Evolutionary conservation across 2,888 invertebrate genomes (phyloP), one percentile per base, ranked within the genome.

Genomic region (Tridacna crocea): DNA sequence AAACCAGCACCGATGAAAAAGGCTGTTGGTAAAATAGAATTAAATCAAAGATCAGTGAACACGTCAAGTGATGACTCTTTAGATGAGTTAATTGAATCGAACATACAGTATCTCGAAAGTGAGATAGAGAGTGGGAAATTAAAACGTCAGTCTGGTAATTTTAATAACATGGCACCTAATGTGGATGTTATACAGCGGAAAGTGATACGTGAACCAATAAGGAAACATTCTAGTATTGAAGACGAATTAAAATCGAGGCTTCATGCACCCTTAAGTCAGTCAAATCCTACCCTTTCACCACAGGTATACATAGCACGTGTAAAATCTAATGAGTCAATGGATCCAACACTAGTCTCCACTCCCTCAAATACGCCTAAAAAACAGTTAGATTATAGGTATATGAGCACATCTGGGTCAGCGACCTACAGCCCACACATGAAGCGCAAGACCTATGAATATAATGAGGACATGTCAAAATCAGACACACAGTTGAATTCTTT

Each of bases 1-100:
- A 74, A 87, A 72, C 83, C 87, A 13, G 79, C 83, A 13, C 75
- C 78, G 12, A 61, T 88, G n/a, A 88, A 87, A 75, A 87, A 88
- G 66, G 85, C 87, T 2, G 81, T 87, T 48, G 87, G 84, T 48
- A 85, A 83, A 73, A 84, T 86, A 60, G 88, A 88, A 80, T 55
- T 87, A n/a, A 84, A 75, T 66, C 84, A 80, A 46, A 78, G 87
- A 24, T 88, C 88, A 46, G 88, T 87, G 12, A 88, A 90, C 72
- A 90, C 90, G 76, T 87, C 87, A 22, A 87, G 80, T 83, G 90
- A 90, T 15, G 92, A 92, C 82, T 92, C 92, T 0, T 75, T 92
- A n/a, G 92, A 92, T 75, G 92, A 92, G 36, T 79, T 92, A 4
- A 89, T 92, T 22, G 91, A 92, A 78, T 92, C 92, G 15, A 92